Conservation (phyloP, 1,140 invertebrate genomes). For the Artemia franciscana region DNA sequence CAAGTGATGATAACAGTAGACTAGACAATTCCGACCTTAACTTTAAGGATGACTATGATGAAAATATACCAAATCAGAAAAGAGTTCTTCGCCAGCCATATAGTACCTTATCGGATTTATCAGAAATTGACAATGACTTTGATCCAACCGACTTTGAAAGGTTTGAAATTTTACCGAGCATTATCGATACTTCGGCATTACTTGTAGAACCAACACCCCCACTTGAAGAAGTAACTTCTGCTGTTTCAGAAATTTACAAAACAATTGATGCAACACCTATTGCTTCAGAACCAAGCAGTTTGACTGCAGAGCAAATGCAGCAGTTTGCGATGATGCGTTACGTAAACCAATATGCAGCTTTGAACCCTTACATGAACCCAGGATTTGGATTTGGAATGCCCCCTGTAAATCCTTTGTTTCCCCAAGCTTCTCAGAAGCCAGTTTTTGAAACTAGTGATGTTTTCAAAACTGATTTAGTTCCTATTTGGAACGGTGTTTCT, state of each 20-base stretch:
- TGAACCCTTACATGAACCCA: slow-evolving; percentile 11
- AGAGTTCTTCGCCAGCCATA: slow-evolving; percentile 1
- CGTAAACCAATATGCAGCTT: slow-evolving; percentile 33
- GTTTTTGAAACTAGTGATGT: slow-evolving; percentile 42
- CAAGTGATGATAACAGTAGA: slow-evolving; percentile 40
- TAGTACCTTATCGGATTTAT: slow-evolving; percentile 25
- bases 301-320: slow-evolving; percentile 44
- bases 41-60: slow-evolving; percentile 38
- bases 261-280: slow-evolving; percentile 5
- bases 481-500: slow-evolving; percentile 41
- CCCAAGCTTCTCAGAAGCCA: slow-evolving; percentile 40
- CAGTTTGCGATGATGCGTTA: slow-evolving; percentile 41
- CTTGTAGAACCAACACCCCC: slow-evolving; percentile 20
- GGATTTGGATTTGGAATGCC: slow-evolving; percentile 25
- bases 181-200: slow-evolving; percentile 13
- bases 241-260: slow-evolving; percentile 12
- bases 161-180: slow-evolving; percentile 17
- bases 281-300: slow-evolving; percentile 17
- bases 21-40: slow-evolving; percentile 50
- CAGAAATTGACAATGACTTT: slow-evolving; percentile 38
- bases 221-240: slow-evolving; percentile 16
- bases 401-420: neutral
- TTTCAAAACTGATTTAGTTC: slow-evolving; percentile 54
- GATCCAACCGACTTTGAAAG: slow-evolving; percentile 28
- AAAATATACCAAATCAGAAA: slow-evolving; percentile 22